These are phyloP conservation scores for Watersipora subatra DNA, from an alignment of 1,140 invertebrate species.

Conservation along the genomic window DNA sequence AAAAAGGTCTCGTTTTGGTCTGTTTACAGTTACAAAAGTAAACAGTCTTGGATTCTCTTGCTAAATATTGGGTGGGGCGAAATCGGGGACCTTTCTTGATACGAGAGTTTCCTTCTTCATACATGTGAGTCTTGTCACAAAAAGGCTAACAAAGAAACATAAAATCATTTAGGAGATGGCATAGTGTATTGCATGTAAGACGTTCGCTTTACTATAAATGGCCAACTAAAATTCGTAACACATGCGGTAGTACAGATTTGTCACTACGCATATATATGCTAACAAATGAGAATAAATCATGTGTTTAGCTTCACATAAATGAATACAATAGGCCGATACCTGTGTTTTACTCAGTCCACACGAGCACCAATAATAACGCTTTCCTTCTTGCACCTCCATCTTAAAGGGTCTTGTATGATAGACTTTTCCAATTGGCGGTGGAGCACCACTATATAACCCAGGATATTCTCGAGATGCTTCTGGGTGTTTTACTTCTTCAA, in stretches of 20 bases:
- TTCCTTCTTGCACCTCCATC: slow-evolving; percentile 55
- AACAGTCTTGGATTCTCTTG: slow-evolving; percentile 79
- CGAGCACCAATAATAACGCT: slow-evolving; percentile 79
- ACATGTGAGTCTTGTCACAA: slow-evolving; percentile 83
- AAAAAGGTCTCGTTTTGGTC: slow-evolving; percentile 82
- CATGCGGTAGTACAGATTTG: no score
- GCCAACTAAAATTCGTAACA: no score
- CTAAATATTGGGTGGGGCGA: slow-evolving; percentile 63
- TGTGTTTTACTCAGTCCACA: slow-evolving; percentile 80
- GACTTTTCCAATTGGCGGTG: slow-evolving; percentile 23
- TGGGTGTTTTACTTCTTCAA: slow-evolving; percentile 16
- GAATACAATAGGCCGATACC: no score
- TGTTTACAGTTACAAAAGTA: slow-evolving; percentile 99
- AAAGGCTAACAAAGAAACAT: slow-evolving; percentile 54
- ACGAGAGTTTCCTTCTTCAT: slow-evolving; percentile 46
- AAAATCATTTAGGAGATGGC: neutral
- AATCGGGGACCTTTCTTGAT: slow-evolving; percentile 35
- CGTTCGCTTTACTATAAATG: neutral
- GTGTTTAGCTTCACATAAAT: no score
- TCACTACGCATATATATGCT: no score
- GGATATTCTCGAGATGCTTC: slow-evolving; percentile 20
- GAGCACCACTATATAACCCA: slow-evolving; percentile 17
- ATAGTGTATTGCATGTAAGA: neutral
- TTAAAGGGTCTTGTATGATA: slow-evolving; percentile 76
- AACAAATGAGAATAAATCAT: no score